These are phyloP conservation scores for Semaprochilodus insignis DNA, from an alignment of 2,797 vertebrate species.

Conservation along the genomic window DNA sequence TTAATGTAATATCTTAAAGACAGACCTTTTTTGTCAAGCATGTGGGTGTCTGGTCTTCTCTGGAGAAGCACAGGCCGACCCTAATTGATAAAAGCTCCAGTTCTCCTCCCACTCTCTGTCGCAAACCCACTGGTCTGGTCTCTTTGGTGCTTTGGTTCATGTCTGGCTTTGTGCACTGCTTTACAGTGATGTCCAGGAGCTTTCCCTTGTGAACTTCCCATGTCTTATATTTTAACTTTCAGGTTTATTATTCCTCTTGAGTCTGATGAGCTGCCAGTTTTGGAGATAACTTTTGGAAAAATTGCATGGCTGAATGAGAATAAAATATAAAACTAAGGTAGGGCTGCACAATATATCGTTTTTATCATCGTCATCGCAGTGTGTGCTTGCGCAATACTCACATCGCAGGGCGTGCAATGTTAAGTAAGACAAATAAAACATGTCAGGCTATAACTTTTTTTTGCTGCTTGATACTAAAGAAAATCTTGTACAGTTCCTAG, in stretches of 20 bases:
- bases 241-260: not conserved
- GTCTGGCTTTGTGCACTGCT: not conserved
- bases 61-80: conserved; percentile 20
- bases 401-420: no score
- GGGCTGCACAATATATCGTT: no score
- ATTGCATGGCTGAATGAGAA: no score
- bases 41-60: conserved; percentile 48
- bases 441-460: no score
- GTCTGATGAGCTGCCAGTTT: not conserved
- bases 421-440: no score
- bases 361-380: no score
- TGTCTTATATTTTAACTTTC: not conserved
- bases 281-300: no score
- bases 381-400: no score
- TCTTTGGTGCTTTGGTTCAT: not conserved
- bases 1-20: conserved; percentile 39
- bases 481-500: no score
- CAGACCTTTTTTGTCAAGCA: conserved; percentile 25
- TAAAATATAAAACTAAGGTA: no score
- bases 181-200: not conserved
- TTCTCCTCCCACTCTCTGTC: conserved; percentile 34
- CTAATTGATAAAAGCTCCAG: conserved; percentile 36
- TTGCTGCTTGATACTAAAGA: no score
- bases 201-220: not conserved
- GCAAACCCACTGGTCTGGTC: conserved; percentile 1